A percentile compares a stretch with the other conserved stretches of the same genome.
These are phyloP conservation scores for Medauroidea extradentata DNA, from an alignment of 1,140 invertebrate species.

Conservation along the genomic window DNA sequence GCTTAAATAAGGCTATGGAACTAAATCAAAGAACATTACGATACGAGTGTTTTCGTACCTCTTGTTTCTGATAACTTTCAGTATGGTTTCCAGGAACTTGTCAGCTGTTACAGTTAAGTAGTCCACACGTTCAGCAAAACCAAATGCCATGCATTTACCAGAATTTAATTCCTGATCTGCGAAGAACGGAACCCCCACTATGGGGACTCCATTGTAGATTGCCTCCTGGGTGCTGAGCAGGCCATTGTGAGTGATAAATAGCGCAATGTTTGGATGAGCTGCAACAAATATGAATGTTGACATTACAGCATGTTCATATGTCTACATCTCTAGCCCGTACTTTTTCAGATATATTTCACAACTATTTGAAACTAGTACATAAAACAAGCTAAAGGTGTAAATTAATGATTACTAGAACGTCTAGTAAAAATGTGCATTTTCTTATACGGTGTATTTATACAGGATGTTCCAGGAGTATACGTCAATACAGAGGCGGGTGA, in stretches of 20 bases:
- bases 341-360: too few relatives aligned
- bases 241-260: conserved; percentile 46
- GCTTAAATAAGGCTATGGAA: neutral
- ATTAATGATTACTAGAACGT: too few relatives aligned
- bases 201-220: conserved; percentile 20
- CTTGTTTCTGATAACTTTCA: neutral
- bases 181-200: conserved; percentile 36
- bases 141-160: conserved; percentile 30
- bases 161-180: conserved; percentile 43
- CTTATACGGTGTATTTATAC: too few relatives aligned
- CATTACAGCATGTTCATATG: too few relatives aligned
- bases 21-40: neutral
- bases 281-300: conserved; percentile 18
- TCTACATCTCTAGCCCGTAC: too few relatives aligned
- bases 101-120: neutral
- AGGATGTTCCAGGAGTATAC: too few relatives aligned
- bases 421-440: too few relatives aligned
- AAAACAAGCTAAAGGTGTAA: too few relatives aligned
- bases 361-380: too few relatives aligned
- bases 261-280: conserved; percentile 31
- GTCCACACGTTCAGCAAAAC: neutral
- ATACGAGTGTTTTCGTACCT: neutral
- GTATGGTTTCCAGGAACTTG: neutral
- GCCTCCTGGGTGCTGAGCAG: conserved; percentile 40
- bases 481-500: too few relatives aligned